Percentiles rank a stretch among this genome's conserved stretches.
Evolutionary conservation across 2,113 vertebrate genomes (phyloP).

Genomic region (Boleophthalmus pectinirostris): DNA sequence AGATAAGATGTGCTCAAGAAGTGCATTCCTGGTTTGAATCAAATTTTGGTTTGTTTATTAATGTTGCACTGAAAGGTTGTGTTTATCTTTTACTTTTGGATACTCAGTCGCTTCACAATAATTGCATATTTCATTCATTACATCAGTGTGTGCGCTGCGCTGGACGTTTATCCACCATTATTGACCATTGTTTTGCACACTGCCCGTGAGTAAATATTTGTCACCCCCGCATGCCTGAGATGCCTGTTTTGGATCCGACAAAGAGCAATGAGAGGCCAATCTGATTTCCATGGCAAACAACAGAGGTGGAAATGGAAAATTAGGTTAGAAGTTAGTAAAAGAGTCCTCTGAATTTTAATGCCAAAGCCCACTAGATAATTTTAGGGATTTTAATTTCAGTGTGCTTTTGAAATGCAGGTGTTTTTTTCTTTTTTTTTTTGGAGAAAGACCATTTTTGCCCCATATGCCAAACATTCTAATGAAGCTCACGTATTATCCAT

Average conservation of each 20-base stretch:
- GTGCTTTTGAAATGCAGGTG: slow-evolving; percentile 69
- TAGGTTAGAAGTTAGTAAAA: slow-evolving; percentile 60
- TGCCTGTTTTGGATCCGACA: slow-evolving; percentile 35
- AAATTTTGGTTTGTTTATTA: background rate
- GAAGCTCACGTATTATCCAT: slow-evolving; percentile 69
- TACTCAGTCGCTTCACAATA: background rate
- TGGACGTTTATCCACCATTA: background rate
- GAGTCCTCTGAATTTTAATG: slow-evolving; percentile 55
- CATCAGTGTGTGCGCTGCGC: background rate
- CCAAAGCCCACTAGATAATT: slow-evolving; percentile 35
- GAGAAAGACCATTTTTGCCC: slow-evolving; percentile 59
- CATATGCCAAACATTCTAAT: slow-evolving; percentile 70
- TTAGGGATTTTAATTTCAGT: slow-evolving; percentile 41
- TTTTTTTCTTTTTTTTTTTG: slow-evolving; percentile 54
- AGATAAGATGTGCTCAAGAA: slow-evolving; percentile 1
- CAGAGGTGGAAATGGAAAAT: slow-evolving; percentile 53
- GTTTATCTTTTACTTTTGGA: background rate
- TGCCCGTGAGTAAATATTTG: slow-evolving; percentile 43
- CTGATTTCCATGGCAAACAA: slow-evolving; percentile 40
- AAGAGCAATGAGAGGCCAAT: slow-evolving; percentile 38
- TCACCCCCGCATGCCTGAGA: background rate
- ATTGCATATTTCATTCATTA: too few species aligned
- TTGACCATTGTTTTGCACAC: slow-evolving; percentile 8
- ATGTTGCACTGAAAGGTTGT: background rate
- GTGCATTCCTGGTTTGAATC: background rate